These are phyloP conservation scores for Anthoscopus minutus DNA, from an alignment of 2,113 vertebrate species.

Conservation along the genomic window DNA sequence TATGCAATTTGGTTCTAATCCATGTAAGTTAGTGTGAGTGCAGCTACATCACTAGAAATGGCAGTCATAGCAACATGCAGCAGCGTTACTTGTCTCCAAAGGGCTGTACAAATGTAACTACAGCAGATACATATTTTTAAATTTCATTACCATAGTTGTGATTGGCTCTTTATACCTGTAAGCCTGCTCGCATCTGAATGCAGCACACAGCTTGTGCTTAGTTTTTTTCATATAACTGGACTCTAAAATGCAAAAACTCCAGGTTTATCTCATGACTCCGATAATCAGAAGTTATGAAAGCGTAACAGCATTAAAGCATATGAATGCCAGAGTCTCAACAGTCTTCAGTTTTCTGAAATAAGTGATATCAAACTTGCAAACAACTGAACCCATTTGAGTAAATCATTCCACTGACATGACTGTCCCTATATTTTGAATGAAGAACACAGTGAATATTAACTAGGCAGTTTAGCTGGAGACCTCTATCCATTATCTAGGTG, in stretches of 20 bases:
- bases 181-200: not conserved
- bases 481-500: not conserved
- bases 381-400: not conserved
- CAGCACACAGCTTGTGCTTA: not conserved
- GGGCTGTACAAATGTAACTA: not conserved
- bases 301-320: not conserved
- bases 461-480: not conserved
- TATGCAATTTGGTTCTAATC: not conserved
- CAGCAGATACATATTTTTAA: not conserved
- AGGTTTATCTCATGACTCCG: not conserved
- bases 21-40: not conserved
- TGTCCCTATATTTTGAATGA: not conserved
- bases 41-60: not conserved
- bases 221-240: not conserved
- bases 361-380: not conserved
- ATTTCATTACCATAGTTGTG: not conserved
- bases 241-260: not conserved
- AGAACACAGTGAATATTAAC: not conserved
- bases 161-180: not conserved
- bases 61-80: not conserved
- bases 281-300: constrained; percentile 17
- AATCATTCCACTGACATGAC: not conserved
- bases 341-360: not conserved
- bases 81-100: not conserved
- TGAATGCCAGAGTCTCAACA: not conserved